phyloP scores from a whole-genome alignment of 2,797 vertebrate genomes.

The Microctenopoma stevenorrisi region DNA sequence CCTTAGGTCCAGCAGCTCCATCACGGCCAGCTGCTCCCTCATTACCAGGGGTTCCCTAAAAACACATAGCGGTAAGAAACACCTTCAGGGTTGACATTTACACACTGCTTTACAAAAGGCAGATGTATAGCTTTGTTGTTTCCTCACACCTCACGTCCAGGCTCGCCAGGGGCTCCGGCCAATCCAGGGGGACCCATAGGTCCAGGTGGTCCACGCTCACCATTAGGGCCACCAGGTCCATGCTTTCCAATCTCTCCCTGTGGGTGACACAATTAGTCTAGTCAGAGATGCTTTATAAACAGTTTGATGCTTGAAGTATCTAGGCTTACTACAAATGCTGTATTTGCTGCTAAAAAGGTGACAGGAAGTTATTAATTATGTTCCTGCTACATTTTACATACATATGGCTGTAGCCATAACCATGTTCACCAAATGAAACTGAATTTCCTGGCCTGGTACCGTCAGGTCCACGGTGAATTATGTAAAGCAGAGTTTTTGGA shows the following conservation, averaged over 20 bases:
- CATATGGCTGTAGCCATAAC: not conserved
- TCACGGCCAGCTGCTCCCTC: slow-evolving; percentile 95
- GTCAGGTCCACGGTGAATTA: not conserved
- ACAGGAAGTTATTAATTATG: not conserved
- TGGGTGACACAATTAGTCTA: slow-evolving; percentile 25
- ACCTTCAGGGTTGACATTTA: not conserved
- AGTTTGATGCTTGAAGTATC: not conserved
- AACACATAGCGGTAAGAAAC: slow-evolving; percentile 13
- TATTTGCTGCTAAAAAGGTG: not conserved
- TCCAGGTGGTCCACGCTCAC: slow-evolving; percentile 95
- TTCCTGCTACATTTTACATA: not conserved
- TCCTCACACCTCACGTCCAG: slow-evolving; percentile 92
- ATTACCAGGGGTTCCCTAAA: slow-evolving; percentile 90
- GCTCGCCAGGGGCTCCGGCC: slow-evolving; percentile 92
- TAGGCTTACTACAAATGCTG: not conserved
- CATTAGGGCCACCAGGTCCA: slow-evolving; percentile 87
- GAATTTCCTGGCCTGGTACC: not conserved
- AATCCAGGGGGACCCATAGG: slow-evolving; percentile 93
- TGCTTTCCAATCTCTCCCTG: slow-evolving; percentile 95
- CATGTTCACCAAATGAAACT: not conserved
- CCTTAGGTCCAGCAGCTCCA: slow-evolving; percentile 92
- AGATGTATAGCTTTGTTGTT: not conserved
- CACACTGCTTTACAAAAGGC: not conserved
- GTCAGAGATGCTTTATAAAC: not conserved
- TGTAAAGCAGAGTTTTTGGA: not conserved